Base-by-base conservation (phyloP, 2,888 invertebrate species). In the Melitaea athalia region DNA sequence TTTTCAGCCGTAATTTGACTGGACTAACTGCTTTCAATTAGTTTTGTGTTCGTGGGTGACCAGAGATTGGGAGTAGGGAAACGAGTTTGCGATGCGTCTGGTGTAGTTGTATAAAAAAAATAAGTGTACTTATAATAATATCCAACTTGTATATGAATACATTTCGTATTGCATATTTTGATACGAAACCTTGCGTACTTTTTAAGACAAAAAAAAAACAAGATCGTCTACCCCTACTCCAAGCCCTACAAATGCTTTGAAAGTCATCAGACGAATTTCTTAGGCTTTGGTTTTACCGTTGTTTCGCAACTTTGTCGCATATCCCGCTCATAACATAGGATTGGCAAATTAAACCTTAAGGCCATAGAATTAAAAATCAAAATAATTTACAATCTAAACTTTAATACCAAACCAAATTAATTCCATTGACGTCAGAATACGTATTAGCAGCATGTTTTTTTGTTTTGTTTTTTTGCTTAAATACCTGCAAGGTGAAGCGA, bases 381-480 rank as follows among this genome's bases (percentile, higher is more conserved):
- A 52, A 11, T 17, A 24, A 24, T 11, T 24, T 12, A 12, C 12
- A 0, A 50, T 50, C 4, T 12, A 12, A 12, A 52, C 17, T 24
- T 12, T 10, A 12, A 24, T 24, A 17, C 12, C 12, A 15, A 17
- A 15, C 15, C 15, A 50, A 38, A 47, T 57, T 47, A 49, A 50
- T 31, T 52, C 45, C 31, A 45, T 45, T 60, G 52, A 65, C 52
- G 60, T 60, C 60, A 60, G 7, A 65, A 53, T 15, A 65, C 52
- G 31, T 45, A n/a, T 64, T 15, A 31, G 10, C 50, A 50, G 24
- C 24, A 8, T 14, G 12, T 10, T 2, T 7, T 10, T 50, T 17
- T 15, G 11, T 10, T 50, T 17, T 15, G 11, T 45, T 45, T 45
- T 10, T 11, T 12, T 4, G 14, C 11, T 4, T 10, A 12, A 45